These are phyloP conservation scores for Sebastes ruberrimus DNA, from an alignment of 2,797 vertebrate genomes.

Conservation along the genomic window DNA sequence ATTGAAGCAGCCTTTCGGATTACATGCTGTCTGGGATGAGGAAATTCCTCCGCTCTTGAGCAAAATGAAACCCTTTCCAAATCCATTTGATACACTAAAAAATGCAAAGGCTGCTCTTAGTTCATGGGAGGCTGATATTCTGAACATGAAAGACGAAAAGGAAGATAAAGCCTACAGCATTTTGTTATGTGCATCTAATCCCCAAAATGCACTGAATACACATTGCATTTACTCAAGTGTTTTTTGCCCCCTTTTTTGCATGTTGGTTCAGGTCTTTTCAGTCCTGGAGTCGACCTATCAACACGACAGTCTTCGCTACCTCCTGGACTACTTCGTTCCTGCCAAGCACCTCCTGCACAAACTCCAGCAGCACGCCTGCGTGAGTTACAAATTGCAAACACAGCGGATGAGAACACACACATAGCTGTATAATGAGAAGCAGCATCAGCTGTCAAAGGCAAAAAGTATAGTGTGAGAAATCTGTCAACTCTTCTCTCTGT, in stretches of 20 bases:
- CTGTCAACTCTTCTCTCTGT: background rate
- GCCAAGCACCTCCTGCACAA: slow-evolving; percentile 86
- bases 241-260: background rate
- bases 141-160: background rate
- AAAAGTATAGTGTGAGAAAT: slow-evolving; percentile 6
- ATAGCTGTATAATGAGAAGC: slow-evolving; percentile 46
- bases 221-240: background rate
- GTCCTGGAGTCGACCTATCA: slow-evolving; percentile 87
- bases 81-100: slow-evolving; percentile 29
- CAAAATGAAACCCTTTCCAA: slow-evolving; percentile 27
- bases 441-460: slow-evolving; percentile 15
- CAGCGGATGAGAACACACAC: slow-evolving; percentile 45
- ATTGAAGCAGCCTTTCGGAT: slow-evolving; percentile 33
- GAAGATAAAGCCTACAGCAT: background rate
- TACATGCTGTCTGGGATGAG: slow-evolving; percentile 29
- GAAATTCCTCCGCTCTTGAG: slow-evolving; percentile 28
- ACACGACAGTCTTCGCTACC: slow-evolving; percentile 86
- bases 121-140: background rate
- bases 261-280: slow-evolving; percentile 80
- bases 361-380: slow-evolving; percentile 86
- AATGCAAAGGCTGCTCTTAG: background rate
- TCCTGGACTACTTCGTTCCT: slow-evolving; percentile 86
- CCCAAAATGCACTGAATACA: background rate
- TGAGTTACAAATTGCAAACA: slow-evolving; percentile 66
- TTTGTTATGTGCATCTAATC: background rate